These are phyloP conservation scores for Sula dactylatra DNA, from an alignment of 2,113 vertebrate genomes.

Conservation along the genomic window DNA sequence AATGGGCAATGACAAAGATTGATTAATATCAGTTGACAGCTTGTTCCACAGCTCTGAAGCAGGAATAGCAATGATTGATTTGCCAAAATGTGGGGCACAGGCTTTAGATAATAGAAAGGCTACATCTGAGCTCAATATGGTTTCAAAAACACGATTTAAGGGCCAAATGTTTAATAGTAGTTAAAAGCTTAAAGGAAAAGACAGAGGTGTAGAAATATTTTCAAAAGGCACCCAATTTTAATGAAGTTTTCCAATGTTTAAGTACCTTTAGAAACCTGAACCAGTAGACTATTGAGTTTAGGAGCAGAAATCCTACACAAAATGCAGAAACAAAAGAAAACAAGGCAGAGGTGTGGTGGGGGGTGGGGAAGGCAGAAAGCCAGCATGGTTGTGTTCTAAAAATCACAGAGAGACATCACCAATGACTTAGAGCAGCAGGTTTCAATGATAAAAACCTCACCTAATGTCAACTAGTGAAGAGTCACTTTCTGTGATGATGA, in stretches of 20 bases:
- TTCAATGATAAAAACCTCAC: background rate
- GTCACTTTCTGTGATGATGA: background rate
- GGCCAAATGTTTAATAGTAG: background rate
- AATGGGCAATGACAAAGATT: constrained; percentile 55
- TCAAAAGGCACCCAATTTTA: background rate
- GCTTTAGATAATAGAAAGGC: constrained; percentile 25
- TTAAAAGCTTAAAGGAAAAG: background rate
- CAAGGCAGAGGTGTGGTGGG: accelerated
- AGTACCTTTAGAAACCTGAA: background rate
- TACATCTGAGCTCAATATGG: constrained; percentile 28
- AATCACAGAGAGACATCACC: background rate
- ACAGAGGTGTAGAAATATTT: background rate
- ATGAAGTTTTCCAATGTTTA: background rate
- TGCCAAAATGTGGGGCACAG: constrained; percentile 51
- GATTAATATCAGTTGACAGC: constrained; percentile 71
- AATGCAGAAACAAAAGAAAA: background rate
- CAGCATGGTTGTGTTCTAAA: background rate
- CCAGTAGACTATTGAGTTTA: background rate
- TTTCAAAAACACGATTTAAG: background rate
- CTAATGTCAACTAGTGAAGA: background rate
- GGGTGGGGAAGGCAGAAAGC: background rate
- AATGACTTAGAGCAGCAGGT: background rate
- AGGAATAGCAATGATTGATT: constrained; percentile 68
- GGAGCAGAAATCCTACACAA: background rate
- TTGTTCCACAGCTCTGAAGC: constrained; percentile 21